Evolutionary conservation across 2,113 vertebrate genomes (phyloP), one percentile per base, ranked within the genome.

Genomic region (Orycteropus afer): DNA sequence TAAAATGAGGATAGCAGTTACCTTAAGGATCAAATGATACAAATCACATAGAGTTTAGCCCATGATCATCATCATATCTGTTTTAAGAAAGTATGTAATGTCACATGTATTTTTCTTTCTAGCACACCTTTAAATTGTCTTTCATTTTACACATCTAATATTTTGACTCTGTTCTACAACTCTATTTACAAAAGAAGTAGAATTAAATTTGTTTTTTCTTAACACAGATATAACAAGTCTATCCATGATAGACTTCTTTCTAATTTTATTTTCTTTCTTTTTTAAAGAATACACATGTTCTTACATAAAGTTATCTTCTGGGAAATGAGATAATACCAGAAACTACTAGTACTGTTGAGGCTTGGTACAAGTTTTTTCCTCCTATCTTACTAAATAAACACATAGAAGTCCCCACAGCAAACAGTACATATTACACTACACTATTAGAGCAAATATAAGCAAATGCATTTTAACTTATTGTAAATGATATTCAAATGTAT

Each of bases 211-310:
- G 74, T 51, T 80, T 90, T 59, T 83, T 65, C 90, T 78, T 89
- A 92, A 84, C 32, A 73, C 17, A 92, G 80, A 79, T 69, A 84
- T 76, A 89, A 67, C 23, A 83, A 92, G 69, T 63, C 22, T 84
- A 53, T 79, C 59, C 29, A 89, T 14, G 29, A 63, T 47, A 63
- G n/a, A 90, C 17, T 78, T 83, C 7, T 49, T 88, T 74, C 69
- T 42, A 59, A 89, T 67, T 95, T 37, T 71, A 42, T 47, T 74
- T 84, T 73, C 53, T 80, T 86, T n/a, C 18, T 59, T 23, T 67
- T 65, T 74, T 63, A n/a, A 85, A 74, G 69, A 91, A 82, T 57
- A 91, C 20, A 42, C 17, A 57, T 65, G 40, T 59, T 81, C 57
- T 67, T 83, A 67, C 34, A 83, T 34, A 89, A 78, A 89, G 29